A percentile compares a stretch with the other conserved stretches of the same genome.
phyloP scores from a whole-genome alignment of 2,888 invertebrate species.

The Pristionchus japonicus region DNA sequence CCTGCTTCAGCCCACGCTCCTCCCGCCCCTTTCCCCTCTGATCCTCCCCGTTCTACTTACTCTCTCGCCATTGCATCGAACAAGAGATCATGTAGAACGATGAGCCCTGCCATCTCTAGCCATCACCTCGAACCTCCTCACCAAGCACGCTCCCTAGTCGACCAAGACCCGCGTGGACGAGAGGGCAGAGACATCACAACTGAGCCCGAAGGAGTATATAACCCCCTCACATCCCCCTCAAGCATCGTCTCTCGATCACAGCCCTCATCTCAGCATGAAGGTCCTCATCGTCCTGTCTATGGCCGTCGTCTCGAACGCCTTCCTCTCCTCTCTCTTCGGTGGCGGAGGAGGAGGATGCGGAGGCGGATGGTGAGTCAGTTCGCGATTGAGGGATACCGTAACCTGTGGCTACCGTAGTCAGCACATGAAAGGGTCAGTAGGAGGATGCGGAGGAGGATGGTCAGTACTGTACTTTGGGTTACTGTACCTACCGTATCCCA shows the following conservation, averaged over 20 bases:
- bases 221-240: not conserved
- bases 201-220: not conserved
- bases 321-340: slow-evolving; percentile 35
- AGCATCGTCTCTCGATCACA: slow-evolving; percentile 56
- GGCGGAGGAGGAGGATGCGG: slow-evolving; percentile 43
- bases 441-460: no score
- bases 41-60: not conserved
- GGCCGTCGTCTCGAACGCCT: slow-evolving; percentile 16
- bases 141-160: not conserved
- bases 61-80: not conserved
- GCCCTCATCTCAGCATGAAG: slow-evolving; percentile 77
- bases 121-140: not conserved
- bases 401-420: no score
- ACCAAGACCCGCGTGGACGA: not conserved
- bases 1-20: not conserved
- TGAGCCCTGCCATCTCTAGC: no score
- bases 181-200: not conserved
- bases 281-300: slow-evolving; percentile 29
- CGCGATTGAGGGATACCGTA: no score
- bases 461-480: no score
- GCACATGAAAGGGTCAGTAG: no score
- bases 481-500: no score
- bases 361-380: slow-evolving; percentile 21
- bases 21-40: not conserved
- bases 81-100: no score